Evolutionary conservation across 2,797 vertebrate species (phyloP), one percentile per base, ranked within the genome.

Genomic region (Lacerta agilis): DNA sequence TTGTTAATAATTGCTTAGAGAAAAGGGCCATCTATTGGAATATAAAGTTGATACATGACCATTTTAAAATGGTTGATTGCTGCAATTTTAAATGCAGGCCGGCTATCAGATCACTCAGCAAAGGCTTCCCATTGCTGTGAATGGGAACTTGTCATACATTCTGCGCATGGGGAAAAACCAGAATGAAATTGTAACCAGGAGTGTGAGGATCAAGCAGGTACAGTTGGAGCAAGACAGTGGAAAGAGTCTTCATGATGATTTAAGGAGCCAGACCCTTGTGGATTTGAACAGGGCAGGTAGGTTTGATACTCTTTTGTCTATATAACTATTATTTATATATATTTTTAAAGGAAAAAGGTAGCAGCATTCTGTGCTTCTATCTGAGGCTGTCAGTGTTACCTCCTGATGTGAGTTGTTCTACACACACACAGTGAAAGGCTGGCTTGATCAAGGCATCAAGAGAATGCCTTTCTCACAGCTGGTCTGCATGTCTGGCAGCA

Each of bases 21-120:
- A 0, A 13, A 84, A 78, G 18, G 38, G 38, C 25, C 18, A 17
- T 33, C 1, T 69, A 45, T 58, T 83, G 33, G 45, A 82, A 82
- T 41, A 49, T 15, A 58, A 66, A 76, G 20, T 18, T 61, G 69
- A 64, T 79, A 33, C 64, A 25, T 17, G 13, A 72, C 49, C 20
- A 36, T 61, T 66, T 73, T 73, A 49, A 85, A 38, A 17, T n/a
- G 58, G 36, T 66, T 33, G 41, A 87, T 82, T 38, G 18, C 71
- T 76, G 11, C 61, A 84, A 23, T 93, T 95, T 92, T 94, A 73
- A 90, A 41, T 94, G 90, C 97, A 99, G 99, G 97, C 98, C 7
- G 99, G 99, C 91, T 99, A 99, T 97, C 99, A 99, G 95, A 99
- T 99, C 94, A 99, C 99, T 80, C 99, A 99, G 94, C 98, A 98